Evolutionary conservation across 2,888 invertebrate species (phyloP), one percentile per base, ranked within the genome.

Genomic region (Belgica antarctica): DNA sequence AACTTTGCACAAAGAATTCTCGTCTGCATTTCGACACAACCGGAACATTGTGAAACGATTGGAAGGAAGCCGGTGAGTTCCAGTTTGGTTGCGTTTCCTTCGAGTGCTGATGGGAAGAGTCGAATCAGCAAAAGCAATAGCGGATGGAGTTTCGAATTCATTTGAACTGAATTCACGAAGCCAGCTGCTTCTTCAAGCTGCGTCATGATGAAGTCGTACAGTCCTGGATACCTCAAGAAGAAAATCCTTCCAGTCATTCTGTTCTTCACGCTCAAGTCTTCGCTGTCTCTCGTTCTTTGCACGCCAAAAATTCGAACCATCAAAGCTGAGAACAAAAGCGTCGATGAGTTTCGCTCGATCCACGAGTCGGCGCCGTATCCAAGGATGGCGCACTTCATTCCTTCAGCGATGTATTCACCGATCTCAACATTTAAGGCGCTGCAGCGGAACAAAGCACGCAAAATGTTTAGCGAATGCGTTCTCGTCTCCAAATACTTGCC

Each of bases 271-370:
- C 83, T 83, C 28, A 88, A 77, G 71, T 82, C 81, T n/a, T 85
- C 83, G 5, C 81, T 79, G 75, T 84, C 84, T 52, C 84, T 82
- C 0, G 84, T 83, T 69, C 89, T 82, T 74, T 84, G 84, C 19
- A 94, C 94, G 1, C 96, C 96, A 82, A 97, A 96, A 73, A 93
- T 87, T 73, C 96, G 84, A 57, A 87, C 88, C 76, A 93, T 86
- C 34, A 97, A 82, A 1, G 94, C 86, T 72, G 92, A 87, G 77
- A 94, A 90, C 66, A 96, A 80, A 70, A 96, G 80, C 0, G 94
- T 92, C 0, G 93, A 88, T 0, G 94, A 88, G 79, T 96, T 97
- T 72, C 93, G 84, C 77, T 90, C 92, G 70, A 87, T 85, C 95
- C 95, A 96, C 0, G 85, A 84, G 69, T 81, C 79, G 1, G 88